Conservation (phyloP, 2,113 vertebrate species). For the Urocynchramus pylzowi region DNA sequence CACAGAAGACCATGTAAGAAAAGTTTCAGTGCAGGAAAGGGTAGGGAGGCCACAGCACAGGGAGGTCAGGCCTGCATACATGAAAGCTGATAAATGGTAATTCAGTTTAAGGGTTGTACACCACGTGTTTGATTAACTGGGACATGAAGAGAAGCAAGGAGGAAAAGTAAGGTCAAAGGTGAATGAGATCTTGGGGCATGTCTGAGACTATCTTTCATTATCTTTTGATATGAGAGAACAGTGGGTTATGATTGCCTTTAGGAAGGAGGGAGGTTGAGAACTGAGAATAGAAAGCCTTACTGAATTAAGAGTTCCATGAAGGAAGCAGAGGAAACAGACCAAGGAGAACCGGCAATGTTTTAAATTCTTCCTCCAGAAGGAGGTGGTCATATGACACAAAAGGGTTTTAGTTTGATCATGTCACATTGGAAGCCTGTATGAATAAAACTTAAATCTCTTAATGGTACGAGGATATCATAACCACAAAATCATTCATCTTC, state of each 20-base stretch:
- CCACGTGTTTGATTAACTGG: neutral
- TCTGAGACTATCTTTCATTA: neutral
- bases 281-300: neutral
- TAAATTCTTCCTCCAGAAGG: neutral
- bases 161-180: neutral
- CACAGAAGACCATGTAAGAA: neutral
- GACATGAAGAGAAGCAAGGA: neutral
- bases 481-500: conserved; percentile 15
- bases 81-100: neutral
- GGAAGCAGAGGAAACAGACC: neutral
- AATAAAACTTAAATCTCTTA: neutral
- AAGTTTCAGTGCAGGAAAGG: neutral
- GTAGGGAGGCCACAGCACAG: neutral
- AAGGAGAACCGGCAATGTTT: neutral
- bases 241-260: neutral
- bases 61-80: neutral
- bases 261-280: neutral
- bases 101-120: neutral
- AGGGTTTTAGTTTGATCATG: neutral
- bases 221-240: neutral
- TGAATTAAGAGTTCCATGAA: neutral
- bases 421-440: neutral
- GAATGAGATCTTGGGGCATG: neutral
- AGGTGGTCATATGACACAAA: neutral
- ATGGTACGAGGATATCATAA: neutral